A percentile compares a stretch with the other conserved stretches of the same genome.
Conservation (phyloP, 1,140 invertebrate species). For the Penaeus japonicus region DNA sequence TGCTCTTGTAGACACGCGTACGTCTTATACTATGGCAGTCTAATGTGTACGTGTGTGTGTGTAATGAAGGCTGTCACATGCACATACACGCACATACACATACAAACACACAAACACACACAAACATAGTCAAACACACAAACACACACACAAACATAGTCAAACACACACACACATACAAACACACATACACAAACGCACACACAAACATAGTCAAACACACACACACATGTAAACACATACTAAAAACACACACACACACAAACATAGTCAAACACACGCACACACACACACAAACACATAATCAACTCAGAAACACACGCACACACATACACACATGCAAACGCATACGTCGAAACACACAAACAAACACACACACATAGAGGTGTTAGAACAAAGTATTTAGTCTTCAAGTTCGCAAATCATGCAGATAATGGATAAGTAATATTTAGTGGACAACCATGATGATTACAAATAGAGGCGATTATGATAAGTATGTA, state of each 20-base stretch:
- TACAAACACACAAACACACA: slow-evolving; percentile 26
- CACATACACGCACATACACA: slow-evolving; percentile 11
- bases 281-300: not conserved
- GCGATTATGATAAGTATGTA: too few relatives aligned
- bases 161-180: not conserved
- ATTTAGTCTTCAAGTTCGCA: too few relatives aligned
- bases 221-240: not conserved
- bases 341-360: not conserved
- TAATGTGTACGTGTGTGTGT: not conserved
- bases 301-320: not conserved
- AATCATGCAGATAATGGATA: too few relatives aligned
- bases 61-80: not conserved
- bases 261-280: not conserved
- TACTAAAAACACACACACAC: not conserved
- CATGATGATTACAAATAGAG: too few relatives aligned
- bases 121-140: not conserved
- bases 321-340: not conserved
- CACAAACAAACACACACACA: not conserved
- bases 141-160: not conserved
- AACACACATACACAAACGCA: slow-evolving; percentile 3
- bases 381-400: not conserved
- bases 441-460: too few relatives aligned
- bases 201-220: not conserved
- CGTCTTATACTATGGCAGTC: not conserved
- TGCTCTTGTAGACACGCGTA: not conserved